Evolutionary conservation across 2,113 vertebrate species (phyloP), one percentile per base, ranked within the genome.

Genomic region (Prionailurus bengalensis): DNA sequence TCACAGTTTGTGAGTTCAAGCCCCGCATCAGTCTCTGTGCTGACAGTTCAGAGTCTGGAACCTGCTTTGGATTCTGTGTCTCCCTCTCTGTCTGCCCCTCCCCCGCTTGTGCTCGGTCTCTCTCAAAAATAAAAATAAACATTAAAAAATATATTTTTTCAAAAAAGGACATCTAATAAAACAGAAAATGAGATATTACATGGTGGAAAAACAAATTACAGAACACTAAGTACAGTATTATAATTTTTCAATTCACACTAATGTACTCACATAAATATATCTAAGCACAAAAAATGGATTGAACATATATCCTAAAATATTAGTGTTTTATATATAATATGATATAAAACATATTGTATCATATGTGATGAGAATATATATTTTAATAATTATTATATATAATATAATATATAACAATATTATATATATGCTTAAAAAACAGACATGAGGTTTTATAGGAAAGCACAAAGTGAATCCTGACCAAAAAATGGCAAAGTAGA

Each of bases 271-370:
- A 8, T 76, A 90, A 85, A 48, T 66, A 66, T 23, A 90, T 23
- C 31, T 48, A 90, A 92, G 65, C 27, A 85, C 45, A 95, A 86
- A 94, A 86, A 36, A 45, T 13, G 94, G 25, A n/a, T n/a, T 70
- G 42, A 51, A 80, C 45, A 81, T 92, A 73, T 23, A 83, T 29
- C 76, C 16, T 93, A 78, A 96, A 88, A 66, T 87, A 89, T 82
- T 73, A 87, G 74, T 74, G 78, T 79, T 80, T 16, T 42, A 70
- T 51, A 27, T 17, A 83, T 58, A 16, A 58, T 58, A 39, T 65
- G 29, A 74, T 48, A 19, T 61, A 61, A 61, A 61, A 23, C 9
- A 71, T n/a, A 71, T 82, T n/a, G 39, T 53, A 80, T 68, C 65
- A 61, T 14, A 80, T 39, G 25, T 91, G 27, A 53, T 36, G 42